phyloP scores from a whole-genome alignment of 2,113 vertebrate species.

The Nerophis ophidion region DNA sequence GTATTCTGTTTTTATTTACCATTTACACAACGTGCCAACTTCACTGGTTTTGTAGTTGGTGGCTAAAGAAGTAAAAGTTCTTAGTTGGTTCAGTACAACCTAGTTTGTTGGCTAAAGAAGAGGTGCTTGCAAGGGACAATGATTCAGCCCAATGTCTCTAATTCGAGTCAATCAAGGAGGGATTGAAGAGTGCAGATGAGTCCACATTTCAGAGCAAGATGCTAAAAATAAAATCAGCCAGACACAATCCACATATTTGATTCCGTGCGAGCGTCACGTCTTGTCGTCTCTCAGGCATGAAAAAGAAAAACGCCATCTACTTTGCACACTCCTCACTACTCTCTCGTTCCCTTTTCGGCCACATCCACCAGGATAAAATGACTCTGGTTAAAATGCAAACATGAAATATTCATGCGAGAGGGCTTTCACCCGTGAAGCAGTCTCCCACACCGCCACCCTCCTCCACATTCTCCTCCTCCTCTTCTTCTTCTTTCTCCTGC shows the following conservation, averaged over 20 bases:
- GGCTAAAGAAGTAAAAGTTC: too few species aligned
- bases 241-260: conserved; percentile 59
- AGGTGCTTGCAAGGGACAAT: background rate
- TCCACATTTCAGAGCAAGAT: background rate
- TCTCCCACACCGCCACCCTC: conserved; percentile 4
- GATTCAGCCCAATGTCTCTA: background rate
- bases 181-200: too few species aligned
- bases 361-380: conserved; percentile 66
- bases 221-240: conserved; percentile 48
- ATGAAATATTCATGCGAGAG: conserved; percentile 70
- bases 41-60: too few species aligned
- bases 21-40: too few species aligned
- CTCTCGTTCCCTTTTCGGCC: conserved; percentile 40
- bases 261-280: conserved; percentile 22
- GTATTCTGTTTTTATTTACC: too few species aligned
- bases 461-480: background rate
- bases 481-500: conserved; percentile 19
- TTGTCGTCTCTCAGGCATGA: conserved; percentile 42
- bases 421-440: conserved; percentile 66
- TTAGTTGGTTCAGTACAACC: too few species aligned
- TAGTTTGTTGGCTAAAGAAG: background rate
- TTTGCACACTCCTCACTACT: conserved; percentile 54
- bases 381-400: conserved; percentile 68
- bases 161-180: too few species aligned
- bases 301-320: conserved; percentile 55